Base-by-base conservation (phyloP, 1,140 invertebrate species). In the Neotoxoptera formosana region DNA sequence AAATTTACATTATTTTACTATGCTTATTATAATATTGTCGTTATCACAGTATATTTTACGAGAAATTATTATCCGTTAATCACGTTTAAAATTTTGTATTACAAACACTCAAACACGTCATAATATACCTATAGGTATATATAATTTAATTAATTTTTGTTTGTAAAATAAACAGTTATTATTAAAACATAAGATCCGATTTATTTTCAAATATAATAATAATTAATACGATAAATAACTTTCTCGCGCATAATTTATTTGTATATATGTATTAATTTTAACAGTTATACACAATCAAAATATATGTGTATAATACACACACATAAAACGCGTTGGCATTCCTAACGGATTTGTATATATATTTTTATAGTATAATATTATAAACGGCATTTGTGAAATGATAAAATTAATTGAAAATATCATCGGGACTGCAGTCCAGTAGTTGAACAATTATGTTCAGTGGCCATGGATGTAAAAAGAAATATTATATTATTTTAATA, bases 101-200 rank as follows among this genome's bases (percentile, higher is more conserved):
- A 91, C 6, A 45, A 60, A 91, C 90, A 45, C 60, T 81, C 6
- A 45, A 60, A 91, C 90, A 45, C 60, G 11, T 91, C n/a, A 76
- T 20, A 53, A 53, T 76, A 41, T 41, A n/a, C n/a, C 41, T 41
- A 41, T 41, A 41, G 41, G 41, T n/a, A n/a, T n/a, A n/a, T 76
- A 76, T n/a, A 48, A 51, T 87, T n/a, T n/a, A 87, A 87, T 87
- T 47, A 17, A 20, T 48, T 60, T 67, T 25, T 17, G 47, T 86
- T 56, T 45, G 36, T n/a, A 84, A 93, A 86, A 56, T 53, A 60
- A 48, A 45, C 84, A 88, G 36, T 88, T 53, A 93, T 34, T 93
- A 60, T 45, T 87, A 87, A 87, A 56, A 87, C n/a, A 45, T 56
- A 17, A n/a, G 51, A 53, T 48, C 41, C 25, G 53, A 93, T 88